phyloP scores from a whole-genome alignment of 1,140 invertebrate species.

The Nephila pilipes region DNA sequence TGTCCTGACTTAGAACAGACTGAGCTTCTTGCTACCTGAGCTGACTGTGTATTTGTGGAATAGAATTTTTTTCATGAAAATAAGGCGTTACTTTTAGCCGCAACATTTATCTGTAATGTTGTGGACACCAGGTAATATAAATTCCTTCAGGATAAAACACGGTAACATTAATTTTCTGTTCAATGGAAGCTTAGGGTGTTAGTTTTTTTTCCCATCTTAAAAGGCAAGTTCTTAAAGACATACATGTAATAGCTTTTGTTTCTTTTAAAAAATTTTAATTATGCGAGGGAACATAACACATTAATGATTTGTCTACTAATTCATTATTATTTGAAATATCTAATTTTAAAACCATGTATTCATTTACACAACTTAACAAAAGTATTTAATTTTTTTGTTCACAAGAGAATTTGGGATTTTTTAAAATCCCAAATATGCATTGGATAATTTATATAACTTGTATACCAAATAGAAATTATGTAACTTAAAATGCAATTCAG shows the following conservation, averaged over 20 bases:
- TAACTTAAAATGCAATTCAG: no score
- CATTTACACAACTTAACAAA: no score
- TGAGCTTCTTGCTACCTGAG: conserved; percentile 52
- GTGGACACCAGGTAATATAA: conserved; percentile 73
- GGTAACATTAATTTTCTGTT: conserved; percentile 34
- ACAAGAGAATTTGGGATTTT: no score
- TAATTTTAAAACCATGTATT: no score
- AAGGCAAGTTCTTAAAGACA: background rate
- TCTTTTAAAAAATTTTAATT: background rate
- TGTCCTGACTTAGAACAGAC: conserved; percentile 58
- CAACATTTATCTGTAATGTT: conserved; percentile 67
- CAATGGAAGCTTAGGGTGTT: background rate
- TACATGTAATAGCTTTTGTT: background rate
- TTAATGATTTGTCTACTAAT: no score
- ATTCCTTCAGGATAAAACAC: conserved; percentile 73
- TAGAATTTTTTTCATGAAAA: conserved; percentile 66
- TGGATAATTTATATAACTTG: no score
- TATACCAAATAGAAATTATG: no score
- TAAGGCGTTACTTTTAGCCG: conserved; percentile 35
- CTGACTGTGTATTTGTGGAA: conserved; percentile 54
- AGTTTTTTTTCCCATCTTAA: background rate
- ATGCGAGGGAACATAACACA: no score
- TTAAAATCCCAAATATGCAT: no score
- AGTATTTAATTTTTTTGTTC: no score
- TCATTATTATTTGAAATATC: no score